Conservation (phyloP, 2,113 vertebrate species). For the Ramphastos sulfuratus region DNA sequence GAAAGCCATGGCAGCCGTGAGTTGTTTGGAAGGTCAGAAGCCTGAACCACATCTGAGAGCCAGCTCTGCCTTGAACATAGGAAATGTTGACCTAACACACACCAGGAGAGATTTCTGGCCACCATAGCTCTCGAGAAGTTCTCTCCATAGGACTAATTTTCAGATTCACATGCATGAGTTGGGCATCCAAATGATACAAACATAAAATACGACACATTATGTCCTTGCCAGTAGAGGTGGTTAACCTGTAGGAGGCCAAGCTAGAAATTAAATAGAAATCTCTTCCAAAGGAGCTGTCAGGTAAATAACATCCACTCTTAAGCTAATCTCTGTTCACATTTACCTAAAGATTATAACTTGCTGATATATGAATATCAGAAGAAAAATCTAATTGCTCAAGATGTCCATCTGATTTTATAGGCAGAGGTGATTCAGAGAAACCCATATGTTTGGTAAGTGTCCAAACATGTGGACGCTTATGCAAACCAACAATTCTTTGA, state of each 20-base stretch:
- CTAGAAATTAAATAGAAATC: background rate
- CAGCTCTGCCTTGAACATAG: background rate
- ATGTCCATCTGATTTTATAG: conserved; percentile 47
- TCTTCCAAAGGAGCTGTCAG: background rate
- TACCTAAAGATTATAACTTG: background rate
- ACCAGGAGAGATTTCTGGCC: conserved; percentile 25
- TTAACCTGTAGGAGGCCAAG: background rate
- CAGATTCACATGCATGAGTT: background rate
- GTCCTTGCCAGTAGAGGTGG: background rate
- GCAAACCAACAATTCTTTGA: conserved; percentile 64
- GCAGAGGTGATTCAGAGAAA: conserved; percentile 26
- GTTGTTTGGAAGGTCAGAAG: conserved; percentile 7
- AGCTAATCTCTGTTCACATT: background rate
- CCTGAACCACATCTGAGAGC: conserved; percentile 21
- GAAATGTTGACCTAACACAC: conserved; percentile 17
- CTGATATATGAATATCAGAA: background rate
- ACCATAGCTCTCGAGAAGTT: background rate
- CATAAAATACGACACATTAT: background rate
- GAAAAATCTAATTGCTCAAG: conserved; percentile 28
- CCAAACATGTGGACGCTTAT: conserved; percentile 57
- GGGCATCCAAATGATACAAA: background rate
- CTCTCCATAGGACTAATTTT: background rate
- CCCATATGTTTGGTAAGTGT: conserved; percentile 61
- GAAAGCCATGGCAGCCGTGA: background rate
- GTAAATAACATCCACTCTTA: background rate